Evolutionary conservation across 1,140 invertebrate genomes (phyloP), one percentile per base, ranked within the genome.

Genomic region (Bicyclus anynana): DNA sequence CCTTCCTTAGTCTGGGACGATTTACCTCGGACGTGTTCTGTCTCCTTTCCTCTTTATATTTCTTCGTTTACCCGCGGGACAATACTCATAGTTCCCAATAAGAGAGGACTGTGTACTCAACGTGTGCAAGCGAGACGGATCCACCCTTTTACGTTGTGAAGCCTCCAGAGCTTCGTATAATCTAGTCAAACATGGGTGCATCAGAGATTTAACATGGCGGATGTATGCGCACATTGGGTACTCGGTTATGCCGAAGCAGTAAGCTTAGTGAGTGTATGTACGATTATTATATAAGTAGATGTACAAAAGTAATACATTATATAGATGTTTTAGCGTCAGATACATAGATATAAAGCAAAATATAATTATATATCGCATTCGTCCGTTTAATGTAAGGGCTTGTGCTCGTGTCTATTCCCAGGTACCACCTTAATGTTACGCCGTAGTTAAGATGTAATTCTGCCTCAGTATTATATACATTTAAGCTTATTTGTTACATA

Each of bases 241-340:
- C 72, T 54, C 80, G 70, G 79, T 76, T 50, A 64, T 49, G 67
- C 67, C 70, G 74, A 75, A 74, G 71, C 69, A 76, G 70, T 72
- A 85, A 85, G 85, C 85, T 88, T 88, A 86, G 79, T 86, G 75
- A 77, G 77, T 86, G 85, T 85, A 87, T 80, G 84, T 87, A 88
- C 79, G 85, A 74, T 83, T 86, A 87, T 71, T 82, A 80, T 87
- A 84, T 88, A 88, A 88, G 85, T 88, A 88, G 85, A 88, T 88
- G 85, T 88, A 88, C 83, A 88, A 88, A 88, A 88, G 77, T 88
- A 88, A 86, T 85, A 86, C 83, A 86, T 85, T 86, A 86, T 86
- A 88, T 88, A 88, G 85, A 86, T 88, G 85, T 88, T 88, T 83
- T 88, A 88, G 85, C 83, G 85, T 88, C 85, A 88, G 79, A 88